Evolutionary conservation across 1,140 invertebrate genomes (phyloP), one percentile per base, ranked within the genome.

Genomic region (Drosophila tani): DNA sequence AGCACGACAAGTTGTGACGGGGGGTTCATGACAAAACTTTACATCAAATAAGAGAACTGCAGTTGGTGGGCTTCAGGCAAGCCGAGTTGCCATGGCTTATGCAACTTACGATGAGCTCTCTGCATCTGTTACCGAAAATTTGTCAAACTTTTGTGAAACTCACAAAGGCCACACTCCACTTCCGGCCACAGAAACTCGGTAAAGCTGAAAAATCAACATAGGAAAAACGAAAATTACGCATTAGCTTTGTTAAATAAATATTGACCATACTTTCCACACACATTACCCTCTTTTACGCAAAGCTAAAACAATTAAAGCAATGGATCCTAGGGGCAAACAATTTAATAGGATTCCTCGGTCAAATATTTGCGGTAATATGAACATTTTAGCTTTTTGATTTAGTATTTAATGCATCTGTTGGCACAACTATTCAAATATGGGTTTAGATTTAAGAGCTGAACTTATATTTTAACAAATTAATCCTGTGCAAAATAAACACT

Each of bases 61-160:
- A 35, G 12, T 38, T 38, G 12, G 4, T 12, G 21, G 38, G 19
- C 29, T 55, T 55, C 11, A n/a, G 17, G 17, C 6, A n/a, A 53
- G 29, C 29, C 17, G n/a, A 53, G 51, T 55, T 19, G 8, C 19
- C 27, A 27, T 55, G 24, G 43, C 38, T 32, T 43, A 17, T 11
- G 2, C n/a, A 69, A 66, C 38, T 69, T 27, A 29, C 27, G 67
- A 55, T 70, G 21, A 70, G 38, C 47, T 67, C 47, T 55, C 32
- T 21, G 32, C 67, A 70, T 55, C 67, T 70, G 67, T 43, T 17
- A 21, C 67, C 62, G 19, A 29, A 68, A 68, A 70, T 68, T 35
- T 43, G 17, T 19, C 14, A 68, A 70, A 70, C n/a, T 68, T 70
- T 40, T 45, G 62, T 40, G 27, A 29, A 65, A 38, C 45, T 51